A percentile compares a stretch with the other conserved stretches of the same genome.
Evolutionary conservation across 1,140 invertebrate species (phyloP).

Genomic region (Eriosoma lanigerum): DNA sequence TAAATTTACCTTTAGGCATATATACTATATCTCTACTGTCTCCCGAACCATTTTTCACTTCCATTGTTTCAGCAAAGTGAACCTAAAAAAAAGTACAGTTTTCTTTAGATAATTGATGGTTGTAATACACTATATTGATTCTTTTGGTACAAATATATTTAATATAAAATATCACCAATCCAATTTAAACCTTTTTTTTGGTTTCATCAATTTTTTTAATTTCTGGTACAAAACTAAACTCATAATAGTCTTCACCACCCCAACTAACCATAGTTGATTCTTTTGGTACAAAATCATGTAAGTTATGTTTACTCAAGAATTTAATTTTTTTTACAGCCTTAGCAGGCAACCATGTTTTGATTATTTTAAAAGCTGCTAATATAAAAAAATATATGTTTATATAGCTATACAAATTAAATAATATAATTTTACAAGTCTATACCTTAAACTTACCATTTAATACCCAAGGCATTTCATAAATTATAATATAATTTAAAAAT

Average conservation of each 20-base stretch:
- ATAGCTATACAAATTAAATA: neutral
- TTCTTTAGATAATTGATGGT: neutral
- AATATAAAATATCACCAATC: conserved; percentile 7
- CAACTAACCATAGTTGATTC: conserved; percentile 76
- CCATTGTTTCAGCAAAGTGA: conserved; percentile 41
- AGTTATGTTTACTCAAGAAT: conserved; percentile 75
- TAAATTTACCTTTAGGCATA: conserved; percentile 43
- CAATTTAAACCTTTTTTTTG: conserved; percentile 62
- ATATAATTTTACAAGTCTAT: neutral
- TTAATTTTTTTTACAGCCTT: conserved; percentile 89
- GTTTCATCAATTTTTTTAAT: conserved; percentile 53
- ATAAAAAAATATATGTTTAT: conserved; percentile 54
- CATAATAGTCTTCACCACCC: conserved; percentile 82
- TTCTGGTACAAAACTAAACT: conserved; percentile 72
- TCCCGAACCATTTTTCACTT: conserved; percentile 32
- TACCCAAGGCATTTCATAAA: conserved; percentile 94
- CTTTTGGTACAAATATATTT: conserved; percentile 14
- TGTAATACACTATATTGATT: neutral
- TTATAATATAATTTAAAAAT: conserved; percentile 86
- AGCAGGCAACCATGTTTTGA: conserved; percentile 84
- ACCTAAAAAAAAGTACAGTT: conserved; percentile 21
- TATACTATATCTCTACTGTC: conserved; percentile 23
- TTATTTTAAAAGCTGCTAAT: conserved; percentile 87
- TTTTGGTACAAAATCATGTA: conserved; percentile 75
- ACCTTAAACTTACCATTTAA: conserved; percentile 70